Percentiles rank a stretch among this genome's conserved stretches.
Conservation (phyloP, 2,888 invertebrate genomes). For the Plebejus argus region DNA sequence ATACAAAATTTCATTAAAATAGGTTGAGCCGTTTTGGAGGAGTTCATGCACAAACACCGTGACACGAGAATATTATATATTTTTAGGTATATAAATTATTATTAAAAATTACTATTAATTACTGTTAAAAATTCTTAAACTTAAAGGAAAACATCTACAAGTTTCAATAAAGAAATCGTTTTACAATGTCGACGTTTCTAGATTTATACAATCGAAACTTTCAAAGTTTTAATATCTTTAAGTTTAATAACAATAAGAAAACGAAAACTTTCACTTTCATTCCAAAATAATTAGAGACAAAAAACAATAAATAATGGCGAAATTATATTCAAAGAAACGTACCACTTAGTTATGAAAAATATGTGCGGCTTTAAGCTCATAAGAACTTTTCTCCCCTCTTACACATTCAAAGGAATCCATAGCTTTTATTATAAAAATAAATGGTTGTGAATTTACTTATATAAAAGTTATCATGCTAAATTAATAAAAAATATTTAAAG, state of each 20-base stretch:
- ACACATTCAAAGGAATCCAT: not conserved
- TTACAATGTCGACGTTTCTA: no score
- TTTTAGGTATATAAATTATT: no score
- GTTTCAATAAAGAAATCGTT: no score
- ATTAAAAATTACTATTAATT: no score
- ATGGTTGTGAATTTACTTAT: not conserved
- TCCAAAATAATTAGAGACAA: not conserved
- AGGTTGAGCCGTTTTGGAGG: no score
- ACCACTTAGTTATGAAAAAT: conserved; percentile 9
- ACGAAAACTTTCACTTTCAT: not conserved
- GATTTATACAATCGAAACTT: not conserved
- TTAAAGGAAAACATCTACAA: no score
- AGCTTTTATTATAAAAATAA: conserved; percentile 2
- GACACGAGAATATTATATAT: no score
- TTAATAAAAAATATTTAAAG: no score
- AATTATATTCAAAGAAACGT: conserved; percentile 7
- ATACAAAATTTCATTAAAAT: no score
- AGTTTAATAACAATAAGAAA: not conserved
- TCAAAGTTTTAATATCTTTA: no score
- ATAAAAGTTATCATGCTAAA: not conserved
- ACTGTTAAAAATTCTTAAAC: no score
- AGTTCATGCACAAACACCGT: no score
- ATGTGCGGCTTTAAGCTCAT: not conserved
- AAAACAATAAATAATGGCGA: conserved; percentile 6
- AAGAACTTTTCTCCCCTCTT: conserved; percentile 3